Evolutionary conservation across 2,797 vertebrate genomes (phyloP).

Genomic region (Tangara arthus): DNA sequence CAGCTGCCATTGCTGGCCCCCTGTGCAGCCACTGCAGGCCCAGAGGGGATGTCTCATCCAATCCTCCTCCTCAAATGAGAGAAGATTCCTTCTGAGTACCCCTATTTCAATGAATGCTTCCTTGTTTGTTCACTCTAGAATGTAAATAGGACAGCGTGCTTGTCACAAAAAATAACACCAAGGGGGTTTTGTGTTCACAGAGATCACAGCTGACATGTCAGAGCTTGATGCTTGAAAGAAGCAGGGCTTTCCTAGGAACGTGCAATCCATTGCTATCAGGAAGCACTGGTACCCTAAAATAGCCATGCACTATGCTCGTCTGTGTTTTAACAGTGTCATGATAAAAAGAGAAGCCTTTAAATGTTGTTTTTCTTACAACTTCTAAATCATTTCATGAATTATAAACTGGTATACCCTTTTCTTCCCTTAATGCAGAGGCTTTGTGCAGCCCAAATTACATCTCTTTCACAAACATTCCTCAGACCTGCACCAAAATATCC

Average conservation of each 20-base stretch:
- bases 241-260: neutral
- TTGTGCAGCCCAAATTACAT: neutral
- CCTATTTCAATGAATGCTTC: neutral
- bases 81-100: neutral
- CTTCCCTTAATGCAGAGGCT: neutral
- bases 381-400: neutral
- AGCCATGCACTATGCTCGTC: neutral
- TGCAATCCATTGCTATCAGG: neutral
- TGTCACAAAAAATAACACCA: slow-evolving; percentile 44
- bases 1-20: neutral
- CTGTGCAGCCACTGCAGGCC: neutral
- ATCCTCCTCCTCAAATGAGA: neutral
- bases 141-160: neutral
- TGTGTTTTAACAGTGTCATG: neutral
- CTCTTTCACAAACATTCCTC: neutral
- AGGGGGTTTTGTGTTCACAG: neutral
- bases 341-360: slow-evolving; percentile 8
- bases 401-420: neutral
- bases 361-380: neutral
- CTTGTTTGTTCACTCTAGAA: neutral
- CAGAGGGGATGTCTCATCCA: neutral
- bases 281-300: neutral
- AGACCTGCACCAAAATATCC: neutral
- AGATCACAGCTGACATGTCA: neutral
- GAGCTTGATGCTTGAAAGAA: slow-evolving; percentile 24